These are phyloP conservation scores for Orthonyx spaldingii DNA, from an alignment of 2,113 vertebrate genomes.

Conservation along the genomic window DNA sequence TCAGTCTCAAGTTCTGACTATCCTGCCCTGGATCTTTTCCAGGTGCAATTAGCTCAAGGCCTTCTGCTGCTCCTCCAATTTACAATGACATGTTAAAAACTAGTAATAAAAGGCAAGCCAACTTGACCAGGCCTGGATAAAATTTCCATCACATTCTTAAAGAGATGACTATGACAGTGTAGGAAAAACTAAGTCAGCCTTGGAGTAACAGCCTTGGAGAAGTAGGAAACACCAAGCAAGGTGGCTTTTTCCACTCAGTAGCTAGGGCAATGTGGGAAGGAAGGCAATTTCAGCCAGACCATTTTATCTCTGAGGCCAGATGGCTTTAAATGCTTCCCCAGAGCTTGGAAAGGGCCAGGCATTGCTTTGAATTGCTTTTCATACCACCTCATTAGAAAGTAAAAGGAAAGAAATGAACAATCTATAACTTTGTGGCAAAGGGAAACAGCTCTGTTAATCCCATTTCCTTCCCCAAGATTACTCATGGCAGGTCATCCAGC, in stretches of 20 bases:
- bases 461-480: not conserved
- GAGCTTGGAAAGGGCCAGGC: not conserved
- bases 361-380: slow-evolving; percentile 22
- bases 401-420: slow-evolving; percentile 40
- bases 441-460: slow-evolving; percentile 33
- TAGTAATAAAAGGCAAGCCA: not conserved
- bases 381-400: slow-evolving; percentile 21
- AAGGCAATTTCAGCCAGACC: slow-evolving; percentile 13
- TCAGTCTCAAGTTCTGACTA: not conserved
- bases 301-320: slow-evolving; percentile 50
- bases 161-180: not conserved
- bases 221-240: slow-evolving; percentile 30
- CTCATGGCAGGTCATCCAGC: not conserved
- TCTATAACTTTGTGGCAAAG: not conserved
- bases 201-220: not conserved
- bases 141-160: not conserved
- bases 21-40: not conserved
- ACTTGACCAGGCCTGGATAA: not conserved
- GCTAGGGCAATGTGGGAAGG: slow-evolving; percentile 17
- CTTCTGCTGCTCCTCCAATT: not conserved
- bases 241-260: not conserved
- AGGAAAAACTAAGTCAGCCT: slow-evolving; percentile 30
- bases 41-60: not conserved
- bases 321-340: slow-evolving; percentile 49
- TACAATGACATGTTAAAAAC: not conserved